Evolutionary conservation across 2,888 invertebrate species (phyloP), one percentile per base, ranked within the genome.

Genomic region (Oscheius onirici): DNA sequence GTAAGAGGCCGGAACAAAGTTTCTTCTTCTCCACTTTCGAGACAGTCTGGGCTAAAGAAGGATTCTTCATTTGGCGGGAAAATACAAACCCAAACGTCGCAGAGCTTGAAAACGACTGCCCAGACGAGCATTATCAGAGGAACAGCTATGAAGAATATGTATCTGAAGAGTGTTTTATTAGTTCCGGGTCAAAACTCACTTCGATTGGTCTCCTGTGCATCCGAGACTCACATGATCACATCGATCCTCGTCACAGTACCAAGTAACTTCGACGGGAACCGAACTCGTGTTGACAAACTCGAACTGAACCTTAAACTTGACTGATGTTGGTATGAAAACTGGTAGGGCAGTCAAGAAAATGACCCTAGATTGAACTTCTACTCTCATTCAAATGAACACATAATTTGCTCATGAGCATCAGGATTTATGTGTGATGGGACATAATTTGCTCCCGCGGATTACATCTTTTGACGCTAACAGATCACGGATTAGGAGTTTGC

Each of bases 1-100:
- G 6, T 63, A 63, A 5, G 63, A 63, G n/a, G 63, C 63, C 10
- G 63, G 63, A n/a, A 46, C 28, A 15, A 63, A 49, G 49, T 63
- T 63, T 6, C 63, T 44, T 17, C 63, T 20, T 49, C 63, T 24
- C 63, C 63, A 63, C 26, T 28, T 22, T 13, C 63, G 63, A 1
- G 49, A n/a, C 11, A 63, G 28, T n/a, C 11, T n/a, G 15, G 46
- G 46, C 63, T 63, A 20, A 46, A 49, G 17, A 24, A 13, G 34
- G n/a, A 34, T 34, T 6, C 13, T 41, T n/a, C n/a, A 22, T 17
- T 17, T 49, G 10, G n/a, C 17, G 20, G 43, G 41, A 15, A 41
- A 40, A 15, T 10, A 60, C 60, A 43, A 11, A 63, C 63, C 49
- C 49, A 63, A 6, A 49, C 28, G 24, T 63, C 63, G 34, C 49